Base-by-base conservation (phyloP, 2,113 vertebrate species). In the Rafetus swinhoei region DNA sequence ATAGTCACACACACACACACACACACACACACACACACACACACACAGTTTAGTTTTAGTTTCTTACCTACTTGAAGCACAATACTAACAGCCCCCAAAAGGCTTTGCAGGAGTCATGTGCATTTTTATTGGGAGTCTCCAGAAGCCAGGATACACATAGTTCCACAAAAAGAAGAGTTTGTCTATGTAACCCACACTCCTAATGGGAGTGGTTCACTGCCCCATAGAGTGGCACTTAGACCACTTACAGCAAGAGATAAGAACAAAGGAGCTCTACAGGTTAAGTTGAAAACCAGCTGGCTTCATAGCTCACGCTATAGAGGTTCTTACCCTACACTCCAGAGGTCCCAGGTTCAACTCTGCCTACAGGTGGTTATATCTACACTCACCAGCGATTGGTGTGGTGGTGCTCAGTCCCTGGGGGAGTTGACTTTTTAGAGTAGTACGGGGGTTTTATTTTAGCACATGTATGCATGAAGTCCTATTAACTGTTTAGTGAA, bases 131-230 rank as follows among this genome's bases (percentile, higher is more conserved):
- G 16, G 8, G 39, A 86, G 86, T 89, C 96, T 94, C 94, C 88
- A 96, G 95, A 86, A 95, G 97, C 95, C 96, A 95, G 93, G 81
- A 94, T 60, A 65, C 65, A 89, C 54, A 45, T 53, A 55, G 27
- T 59, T 89, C 93, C 50, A 8, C 65, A 77, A 77, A 39, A 77
- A 53, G 32, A 87, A 92, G 21, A 93, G 80, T 60, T 45, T 45
- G 45, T 45, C 45, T 45, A 45, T 45, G 45, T 45, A 45, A 45
- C 45, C 45, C 45, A 45, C 45, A 45, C 45, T 45, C 45, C 45
- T 45, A 45, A 45, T 45, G 45, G 6, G 45, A 45, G 45, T 45
- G 39, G 39, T 39, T 39, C 39, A 39, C 39, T 39, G 39, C 39
- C 39, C 39, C 39, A 39, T 39, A 7, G 45, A 45, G 45, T 45